phyloP scores from a whole-genome alignment of 2,113 vertebrate genomes.

The Lagopus muta region DNA sequence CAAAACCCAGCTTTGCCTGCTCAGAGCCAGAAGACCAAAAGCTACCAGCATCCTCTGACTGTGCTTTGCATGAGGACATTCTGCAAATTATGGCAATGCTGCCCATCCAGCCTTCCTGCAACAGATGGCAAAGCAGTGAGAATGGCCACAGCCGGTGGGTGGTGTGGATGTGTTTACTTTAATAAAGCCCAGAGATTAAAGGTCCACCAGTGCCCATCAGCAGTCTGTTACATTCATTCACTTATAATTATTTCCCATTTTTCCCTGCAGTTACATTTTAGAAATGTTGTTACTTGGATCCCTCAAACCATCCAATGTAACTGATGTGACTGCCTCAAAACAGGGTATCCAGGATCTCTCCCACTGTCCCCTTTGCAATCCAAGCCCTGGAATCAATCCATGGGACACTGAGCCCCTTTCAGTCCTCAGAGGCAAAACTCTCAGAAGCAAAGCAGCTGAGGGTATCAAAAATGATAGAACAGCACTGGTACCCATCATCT shows the following conservation, averaged over 20 bases:
- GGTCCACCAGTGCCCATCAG: constrained; percentile 38
- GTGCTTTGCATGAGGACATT: background rate
- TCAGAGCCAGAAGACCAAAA: background rate
- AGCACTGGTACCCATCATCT: background rate
- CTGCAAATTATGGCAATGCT: constrained; percentile 30
- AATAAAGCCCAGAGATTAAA: constrained; percentile 30
- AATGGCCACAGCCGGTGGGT: constrained; percentile 43
- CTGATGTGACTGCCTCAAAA: background rate
- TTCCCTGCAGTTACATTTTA: background rate
- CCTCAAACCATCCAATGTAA: background rate
- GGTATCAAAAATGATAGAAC: background rate
- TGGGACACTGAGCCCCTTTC: background rate
- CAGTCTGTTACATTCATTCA: constrained; percentile 18
- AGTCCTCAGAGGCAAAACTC: background rate
- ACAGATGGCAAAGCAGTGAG: constrained; percentile 60
- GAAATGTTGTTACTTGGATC: background rate
- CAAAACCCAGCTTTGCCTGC: background rate
- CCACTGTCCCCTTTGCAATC: background rate
- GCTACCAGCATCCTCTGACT: background rate
- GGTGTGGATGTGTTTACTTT: background rate
- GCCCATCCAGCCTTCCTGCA: constrained; percentile 24
- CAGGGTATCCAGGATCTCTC: background rate
- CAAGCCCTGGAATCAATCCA: background rate
- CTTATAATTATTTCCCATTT: constrained; percentile 20
- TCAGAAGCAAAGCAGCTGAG: background rate